Conservation (phyloP, 2,797 vertebrate genomes). For the Sebastes steindachneri region DNA sequence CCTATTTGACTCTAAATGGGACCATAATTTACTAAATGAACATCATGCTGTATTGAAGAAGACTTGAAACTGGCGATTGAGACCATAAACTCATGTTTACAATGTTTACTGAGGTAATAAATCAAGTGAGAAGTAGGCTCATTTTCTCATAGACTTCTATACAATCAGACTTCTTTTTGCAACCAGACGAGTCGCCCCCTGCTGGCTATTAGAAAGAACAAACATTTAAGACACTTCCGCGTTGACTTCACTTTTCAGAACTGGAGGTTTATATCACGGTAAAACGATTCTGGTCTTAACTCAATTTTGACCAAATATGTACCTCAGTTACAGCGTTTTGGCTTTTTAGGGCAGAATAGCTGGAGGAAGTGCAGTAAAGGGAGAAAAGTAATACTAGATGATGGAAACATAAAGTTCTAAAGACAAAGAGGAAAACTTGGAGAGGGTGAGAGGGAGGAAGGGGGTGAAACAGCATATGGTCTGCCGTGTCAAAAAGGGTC, state of each 20-base stretch:
- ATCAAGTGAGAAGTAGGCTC: no score
- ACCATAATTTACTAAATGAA: no score
- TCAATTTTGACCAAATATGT: not conserved
- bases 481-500: slow-evolving; percentile 24
- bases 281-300: not conserved
- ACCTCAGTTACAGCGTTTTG: not conserved
- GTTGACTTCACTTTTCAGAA: not conserved
- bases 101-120: no score
- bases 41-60: no score
- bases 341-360: not conserved
- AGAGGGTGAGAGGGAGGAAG: not conserved
- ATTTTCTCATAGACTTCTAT: no score
- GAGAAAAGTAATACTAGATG: not conserved
- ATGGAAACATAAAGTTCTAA: not conserved
- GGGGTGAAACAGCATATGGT: slow-evolving; percentile 18
- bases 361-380: not conserved
- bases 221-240: no score
- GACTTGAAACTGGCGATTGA: no score
- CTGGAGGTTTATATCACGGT: not conserved
- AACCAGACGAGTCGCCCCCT: no score
- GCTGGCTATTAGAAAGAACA: no score
- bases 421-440: not conserved
- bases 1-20: no score
- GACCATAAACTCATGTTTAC: no score
- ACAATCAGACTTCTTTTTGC: no score